These are phyloP conservation scores for Plusia festucae DNA, from an alignment of 2,888 invertebrate genomes.

Conservation along the genomic window DNA sequence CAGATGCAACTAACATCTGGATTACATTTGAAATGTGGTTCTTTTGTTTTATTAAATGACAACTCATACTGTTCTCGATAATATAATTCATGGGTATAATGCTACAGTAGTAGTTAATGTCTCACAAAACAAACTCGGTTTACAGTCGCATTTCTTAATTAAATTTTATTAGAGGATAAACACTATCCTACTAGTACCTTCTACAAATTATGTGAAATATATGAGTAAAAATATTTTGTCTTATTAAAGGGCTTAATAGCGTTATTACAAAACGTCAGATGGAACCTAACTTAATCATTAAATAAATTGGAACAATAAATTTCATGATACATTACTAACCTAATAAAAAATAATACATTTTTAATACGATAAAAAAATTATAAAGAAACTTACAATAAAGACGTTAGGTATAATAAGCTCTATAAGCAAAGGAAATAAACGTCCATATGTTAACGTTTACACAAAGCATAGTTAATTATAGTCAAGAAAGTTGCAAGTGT, in stretches of 20 bases:
- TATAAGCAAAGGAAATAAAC: background rate
- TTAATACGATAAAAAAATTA: no score
- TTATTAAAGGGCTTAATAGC: no score
- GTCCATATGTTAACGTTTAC: background rate
- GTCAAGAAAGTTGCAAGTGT: slow-evolving; percentile 45
- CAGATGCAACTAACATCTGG: background rate
- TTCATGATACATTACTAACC: no score
- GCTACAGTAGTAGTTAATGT: background rate
- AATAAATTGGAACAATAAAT: no score
- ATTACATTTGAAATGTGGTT: background rate
- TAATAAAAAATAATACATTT: no score
- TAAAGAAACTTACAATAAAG: no score
- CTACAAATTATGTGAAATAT: no score
- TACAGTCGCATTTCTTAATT: background rate
- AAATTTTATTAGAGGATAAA: no score
- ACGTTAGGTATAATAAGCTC: background rate
- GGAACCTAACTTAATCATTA: no score
- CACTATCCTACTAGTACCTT: background rate
- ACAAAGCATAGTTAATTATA: slow-evolving; percentile 23
- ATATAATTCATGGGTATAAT: background rate
- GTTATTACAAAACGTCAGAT: no score
- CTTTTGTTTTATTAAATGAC: slow-evolving; percentile 1
- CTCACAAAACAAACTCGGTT: no score
- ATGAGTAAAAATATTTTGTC: no score
- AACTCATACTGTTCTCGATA: background rate